Percentiles rank a stretch among this genome's conserved stretches.
Evolutionary conservation across 1,140 invertebrate species (phyloP).

Genomic region (Plutomurus gul): DNA sequence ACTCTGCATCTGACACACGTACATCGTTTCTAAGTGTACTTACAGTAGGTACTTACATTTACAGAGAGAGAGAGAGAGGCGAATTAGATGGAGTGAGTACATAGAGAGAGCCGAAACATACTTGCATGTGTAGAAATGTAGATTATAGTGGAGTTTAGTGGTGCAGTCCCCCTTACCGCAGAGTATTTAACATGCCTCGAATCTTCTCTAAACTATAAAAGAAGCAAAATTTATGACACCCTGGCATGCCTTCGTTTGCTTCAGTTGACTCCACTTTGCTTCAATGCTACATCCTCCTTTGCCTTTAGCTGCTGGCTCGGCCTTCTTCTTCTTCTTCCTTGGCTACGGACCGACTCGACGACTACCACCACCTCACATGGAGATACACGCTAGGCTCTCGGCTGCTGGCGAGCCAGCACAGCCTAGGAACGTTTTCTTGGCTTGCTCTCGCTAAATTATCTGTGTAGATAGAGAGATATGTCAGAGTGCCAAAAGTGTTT

Average conservation of each 20-base stretch:
- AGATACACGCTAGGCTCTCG: neutral
- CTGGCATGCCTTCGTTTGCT: neutral
- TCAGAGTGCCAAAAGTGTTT: neutral
- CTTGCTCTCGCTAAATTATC: neutral
- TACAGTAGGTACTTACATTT: too few relatives aligned
- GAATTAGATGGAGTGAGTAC: neutral
- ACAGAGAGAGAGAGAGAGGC: too few relatives aligned
- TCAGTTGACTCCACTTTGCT: constrained; percentile 1
- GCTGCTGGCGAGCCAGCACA: too few relatives aligned
- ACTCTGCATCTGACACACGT: too few relatives aligned
- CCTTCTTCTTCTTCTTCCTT: neutral
- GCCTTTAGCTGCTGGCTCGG: neutral
- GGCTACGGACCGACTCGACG: too few relatives aligned
- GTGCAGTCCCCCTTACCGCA: neutral
- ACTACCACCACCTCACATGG: neutral
- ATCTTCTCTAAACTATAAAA: constrained; percentile 2
- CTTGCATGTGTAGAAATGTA: neutral
- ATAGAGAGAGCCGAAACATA: neutral
- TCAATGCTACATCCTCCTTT: too few relatives aligned
- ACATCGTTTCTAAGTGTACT: too few relatives aligned
- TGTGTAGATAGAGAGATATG: constrained; percentile 9
- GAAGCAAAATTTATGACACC: constrained; percentile 19
- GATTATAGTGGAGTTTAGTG: neutral
- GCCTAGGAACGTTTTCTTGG: neutral
- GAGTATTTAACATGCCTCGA: constrained; percentile 6